Conservation (phyloP, 2,113 vertebrate genomes). For the Dasyornis broadbenti region DNA sequence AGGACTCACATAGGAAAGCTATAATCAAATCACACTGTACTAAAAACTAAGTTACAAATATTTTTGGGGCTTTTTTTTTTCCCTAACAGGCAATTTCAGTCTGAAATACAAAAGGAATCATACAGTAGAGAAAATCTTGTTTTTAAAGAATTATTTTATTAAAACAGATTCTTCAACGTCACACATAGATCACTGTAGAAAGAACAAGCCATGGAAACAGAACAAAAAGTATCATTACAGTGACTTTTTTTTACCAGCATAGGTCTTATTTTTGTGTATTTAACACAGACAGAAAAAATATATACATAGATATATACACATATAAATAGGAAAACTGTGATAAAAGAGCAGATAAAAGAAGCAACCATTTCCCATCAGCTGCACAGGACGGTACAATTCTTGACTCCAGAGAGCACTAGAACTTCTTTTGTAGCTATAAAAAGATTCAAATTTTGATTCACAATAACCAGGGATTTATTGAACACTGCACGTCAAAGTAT, state of each 20-base stretch:
- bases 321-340: background rate
- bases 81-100: background rate
- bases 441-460: background rate
- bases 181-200: background rate
- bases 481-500: background rate
- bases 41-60: background rate
- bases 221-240: background rate
- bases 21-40: background rate
- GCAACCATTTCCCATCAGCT: background rate
- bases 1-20: background rate
- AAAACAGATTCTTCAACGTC: background rate
- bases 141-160: background rate
- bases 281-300: background rate
- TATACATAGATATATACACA: too few species aligned
- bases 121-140: background rate
- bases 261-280: background rate
- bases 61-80: background rate
- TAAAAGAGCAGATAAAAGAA: background rate
- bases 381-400: background rate
- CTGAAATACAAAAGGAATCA: background rate
- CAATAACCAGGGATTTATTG: background rate
- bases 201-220: background rate
- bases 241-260: background rate
- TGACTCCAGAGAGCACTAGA: background rate
- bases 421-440: background rate